A percentile compares a stretch with the other conserved stretches of the same genome.
Evolutionary conservation across 2,888 invertebrate genomes (phyloP).

Genomic region (Stenichneumon culpator): DNA sequence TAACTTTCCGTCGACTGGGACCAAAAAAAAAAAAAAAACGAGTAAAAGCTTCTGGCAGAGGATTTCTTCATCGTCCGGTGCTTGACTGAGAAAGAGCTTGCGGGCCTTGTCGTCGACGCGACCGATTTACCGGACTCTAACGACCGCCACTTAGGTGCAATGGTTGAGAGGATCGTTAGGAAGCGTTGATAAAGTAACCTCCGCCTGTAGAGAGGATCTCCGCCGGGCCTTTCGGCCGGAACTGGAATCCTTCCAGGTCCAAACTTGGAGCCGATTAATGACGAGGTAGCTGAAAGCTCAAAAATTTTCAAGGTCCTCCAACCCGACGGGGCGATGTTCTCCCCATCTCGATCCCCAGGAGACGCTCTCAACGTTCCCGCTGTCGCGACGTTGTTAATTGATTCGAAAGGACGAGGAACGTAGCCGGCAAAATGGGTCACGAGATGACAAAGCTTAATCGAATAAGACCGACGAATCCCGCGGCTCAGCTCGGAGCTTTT

Average conservation of each 20-base stretch:
- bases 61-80: not conserved
- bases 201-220: constrained; percentile 12
- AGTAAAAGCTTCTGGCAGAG: too few relatives aligned
- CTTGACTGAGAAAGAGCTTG: constrained; percentile 16
- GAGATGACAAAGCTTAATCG: not conserved
- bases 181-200: constrained; percentile 52
- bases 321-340: not conserved
- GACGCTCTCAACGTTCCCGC: not conserved
- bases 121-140: constrained; percentile 38
- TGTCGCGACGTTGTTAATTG: constrained; percentile 12
- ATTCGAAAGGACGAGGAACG: constrained; percentile 9
- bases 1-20: not conserved
- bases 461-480: constrained; percentile 14
- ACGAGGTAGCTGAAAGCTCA: constrained; percentile 20
- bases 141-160: constrained; percentile 46
- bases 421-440: not conserved
- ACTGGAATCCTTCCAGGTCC: constrained; percentile 53
- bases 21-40: not conserved
- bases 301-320: constrained; percentile 11
- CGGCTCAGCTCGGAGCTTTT: not conserved
- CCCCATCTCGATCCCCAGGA: not conserved
- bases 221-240: not conserved
- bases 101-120: constrained; percentile 13
- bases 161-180: constrained; percentile 61
- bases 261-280: constrained; percentile 46